Base-by-base conservation (phyloP, 2,888 invertebrate species). In the Netelia melanura region DNA sequence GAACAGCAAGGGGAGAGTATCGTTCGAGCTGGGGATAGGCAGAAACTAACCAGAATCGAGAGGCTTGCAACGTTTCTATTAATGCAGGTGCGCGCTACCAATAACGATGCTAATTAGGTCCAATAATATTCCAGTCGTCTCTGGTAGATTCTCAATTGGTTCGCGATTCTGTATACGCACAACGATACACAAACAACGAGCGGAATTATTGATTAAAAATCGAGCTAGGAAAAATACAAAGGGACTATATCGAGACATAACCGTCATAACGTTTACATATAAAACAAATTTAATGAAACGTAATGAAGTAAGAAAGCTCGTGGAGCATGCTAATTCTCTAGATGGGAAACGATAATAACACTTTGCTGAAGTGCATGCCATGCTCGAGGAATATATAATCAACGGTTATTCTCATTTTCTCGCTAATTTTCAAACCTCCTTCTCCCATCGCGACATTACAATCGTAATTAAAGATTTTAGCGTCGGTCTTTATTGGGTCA, bases 51-150 rank as follows among this genome's bases (percentile, higher is more conserved):
- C 76, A 61, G 74, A 58, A 21, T 30, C 5, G 52, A 71, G 65
- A 64, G 52, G 65, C 25, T 44, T 54, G 78, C 56, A 78, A 79
- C 76, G 83, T 84, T 82, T 86, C 86, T 84, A 87, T 87, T 87
- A 84, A 80, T 65, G 86, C 85, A 79, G 83, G 70, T 76, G 75
- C 71, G 78, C 77, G 85, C 54, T 72, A 78, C 72, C 83, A 86
- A 86, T 87, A 87, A 83, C 83, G 81, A 87, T 86, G 86, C 83
- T 86, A 86, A 87, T 87, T 86, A 78, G 83, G 68, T 72, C 68
- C 86, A 86, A 87, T 86, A 87, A 87, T 86, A 87, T 84, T 70
- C 83, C 86, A 74, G 54, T 64, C 61, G 48, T 75, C 48, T 61
- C 61, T 62, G 67, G 62, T 70, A 30, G 70, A 58, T 68, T 77